A percentile compares a stretch with the other conserved stretches of the same genome.
These are phyloP conservation scores for Vidua macroura DNA, from an alignment of 2,113 vertebrate species.

Conservation along the genomic window DNA sequence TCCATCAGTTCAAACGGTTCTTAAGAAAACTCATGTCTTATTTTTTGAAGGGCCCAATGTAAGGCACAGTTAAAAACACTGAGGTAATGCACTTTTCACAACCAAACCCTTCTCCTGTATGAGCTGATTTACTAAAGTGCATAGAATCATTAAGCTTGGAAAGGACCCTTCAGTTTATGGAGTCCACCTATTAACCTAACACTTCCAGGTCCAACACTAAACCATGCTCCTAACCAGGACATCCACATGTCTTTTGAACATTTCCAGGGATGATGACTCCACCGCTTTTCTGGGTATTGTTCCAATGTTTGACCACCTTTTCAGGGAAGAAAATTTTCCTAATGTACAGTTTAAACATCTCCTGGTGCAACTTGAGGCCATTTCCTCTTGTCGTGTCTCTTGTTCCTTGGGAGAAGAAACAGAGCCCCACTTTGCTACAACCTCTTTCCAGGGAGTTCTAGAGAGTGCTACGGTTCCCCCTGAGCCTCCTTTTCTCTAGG, in stretches of 20 bases:
- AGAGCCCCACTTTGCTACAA: background rate
- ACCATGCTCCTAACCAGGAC: background rate
- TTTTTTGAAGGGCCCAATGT: background rate
- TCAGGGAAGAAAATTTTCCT: background rate
- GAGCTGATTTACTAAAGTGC: background rate
- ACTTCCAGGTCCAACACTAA: background rate
- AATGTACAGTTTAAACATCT: background rate
- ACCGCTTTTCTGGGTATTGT: background rate
- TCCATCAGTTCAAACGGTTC: background rate
- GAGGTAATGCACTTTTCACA: background rate
- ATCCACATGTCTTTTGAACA: background rate
- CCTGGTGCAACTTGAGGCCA: too few relatives aligned
- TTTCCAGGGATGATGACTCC: background rate
- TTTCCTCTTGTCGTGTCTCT: background rate
- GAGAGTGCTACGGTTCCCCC: background rate
- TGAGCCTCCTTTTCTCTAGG: background rate
- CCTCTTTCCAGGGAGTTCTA: background rate
- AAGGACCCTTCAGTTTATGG: background rate
- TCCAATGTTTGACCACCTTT: background rate
- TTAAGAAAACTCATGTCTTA: background rate
- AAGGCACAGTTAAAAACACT: background rate
- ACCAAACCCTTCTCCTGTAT: background rate
- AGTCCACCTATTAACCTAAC: background rate
- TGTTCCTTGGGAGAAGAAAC: background rate
- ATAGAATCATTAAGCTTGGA: background rate